Evolutionary conservation across 2,888 invertebrate genomes (phyloP).

Genomic region (Drosophila austrosaltans): DNA sequence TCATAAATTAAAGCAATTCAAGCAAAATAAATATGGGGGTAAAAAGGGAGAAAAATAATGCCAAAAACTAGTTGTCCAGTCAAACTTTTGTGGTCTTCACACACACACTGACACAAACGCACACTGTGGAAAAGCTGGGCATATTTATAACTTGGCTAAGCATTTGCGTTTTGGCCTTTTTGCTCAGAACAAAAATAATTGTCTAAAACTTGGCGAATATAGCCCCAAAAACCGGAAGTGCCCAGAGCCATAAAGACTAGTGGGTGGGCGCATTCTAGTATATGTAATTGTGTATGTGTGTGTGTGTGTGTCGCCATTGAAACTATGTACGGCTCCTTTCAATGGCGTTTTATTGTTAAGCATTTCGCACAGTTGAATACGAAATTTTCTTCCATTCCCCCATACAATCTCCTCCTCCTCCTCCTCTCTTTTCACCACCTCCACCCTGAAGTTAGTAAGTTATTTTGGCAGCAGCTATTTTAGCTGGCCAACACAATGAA

Average conservation of each 20-base stretch:
- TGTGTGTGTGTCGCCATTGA: slow-evolving; percentile 56
- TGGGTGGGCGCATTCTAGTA: slow-evolving; percentile 50
- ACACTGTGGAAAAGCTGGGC: slow-evolving; percentile 16
- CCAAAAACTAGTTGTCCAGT: slow-evolving; percentile 44
- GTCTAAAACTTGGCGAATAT: slow-evolving; percentile 78
- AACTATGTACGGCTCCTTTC: slow-evolving; percentile 52
- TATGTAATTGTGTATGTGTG: slow-evolving; percentile 13
- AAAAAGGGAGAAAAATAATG: slow-evolving; percentile 3
- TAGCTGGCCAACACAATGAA: slow-evolving; percentile 73
- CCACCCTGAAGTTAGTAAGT: not conserved
- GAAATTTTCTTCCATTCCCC: slow-evolving; percentile 35
- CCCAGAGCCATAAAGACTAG: slow-evolving; percentile 71
- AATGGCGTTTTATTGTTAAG: slow-evolving; percentile 72
- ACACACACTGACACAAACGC: slow-evolving; percentile 26
- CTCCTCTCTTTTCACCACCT: not conserved
- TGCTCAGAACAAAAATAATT: slow-evolving; percentile 73
- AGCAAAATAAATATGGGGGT: slow-evolving; percentile 40
- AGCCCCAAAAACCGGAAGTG: slow-evolving; percentile 68
- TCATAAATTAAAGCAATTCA: slow-evolving; percentile 69
- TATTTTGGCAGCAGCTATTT: slow-evolving; percentile 39
- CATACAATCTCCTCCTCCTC: not conserved
- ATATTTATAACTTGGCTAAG: slow-evolving; percentile 67
- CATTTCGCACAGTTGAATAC: slow-evolving; percentile 71
- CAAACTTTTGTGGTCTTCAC: slow-evolving; percentile 44
- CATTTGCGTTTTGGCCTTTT: slow-evolving; percentile 71